Percentiles rank a stretch among this genome's conserved stretches.
Conservation (phyloP, 2,888 invertebrate genomes). For the Aphelenchoides bicaudatus region DNA sequence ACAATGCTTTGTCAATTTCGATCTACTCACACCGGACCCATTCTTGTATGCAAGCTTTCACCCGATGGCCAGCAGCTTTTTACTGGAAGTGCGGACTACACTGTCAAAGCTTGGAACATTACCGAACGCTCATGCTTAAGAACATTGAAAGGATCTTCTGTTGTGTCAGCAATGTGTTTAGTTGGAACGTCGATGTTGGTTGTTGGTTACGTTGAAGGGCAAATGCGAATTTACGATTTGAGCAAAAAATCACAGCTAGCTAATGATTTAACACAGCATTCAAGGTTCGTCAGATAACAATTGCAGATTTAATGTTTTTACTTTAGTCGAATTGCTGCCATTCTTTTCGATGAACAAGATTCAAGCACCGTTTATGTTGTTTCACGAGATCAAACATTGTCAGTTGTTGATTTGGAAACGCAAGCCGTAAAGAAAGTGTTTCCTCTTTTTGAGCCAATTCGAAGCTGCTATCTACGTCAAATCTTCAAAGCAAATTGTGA, state of each 20-base stretch:
- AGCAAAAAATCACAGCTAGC: conserved; percentile 34
- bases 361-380: conserved; percentile 31
- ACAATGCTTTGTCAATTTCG: conserved; percentile 29
- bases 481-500: conserved; percentile 39
- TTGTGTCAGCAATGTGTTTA: conserved; percentile 43
- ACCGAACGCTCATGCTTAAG: conserved; percentile 43
- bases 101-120: conserved; percentile 44
- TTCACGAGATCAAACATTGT: conserved; percentile 48
- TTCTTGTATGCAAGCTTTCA: conserved; percentile 35
- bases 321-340: conserved; percentile 26
- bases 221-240: conserved; percentile 41
- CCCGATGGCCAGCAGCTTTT: conserved; percentile 23
- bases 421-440: conserved; percentile 33
- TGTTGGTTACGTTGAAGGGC: conserved; percentile 47
- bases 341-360: conserved; percentile 5
- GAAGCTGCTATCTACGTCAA: conserved; percentile 38
- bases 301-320: neutral
- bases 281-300: conserved; percentile 27
- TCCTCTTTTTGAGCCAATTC: conserved; percentile 46
- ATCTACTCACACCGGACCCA: conserved; percentile 44
- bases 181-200: conserved; percentile 38
- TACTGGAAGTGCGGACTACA: conserved; percentile 30
- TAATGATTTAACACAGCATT: conserved; percentile 41
- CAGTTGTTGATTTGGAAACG: conserved; percentile 46
- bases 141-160: conserved; percentile 40